Evolutionary conservation across 2,888 invertebrate genomes (phyloP), one percentile per base, ranked within the genome.

Genomic region (Peribatodes rhomboidaria): DNA sequence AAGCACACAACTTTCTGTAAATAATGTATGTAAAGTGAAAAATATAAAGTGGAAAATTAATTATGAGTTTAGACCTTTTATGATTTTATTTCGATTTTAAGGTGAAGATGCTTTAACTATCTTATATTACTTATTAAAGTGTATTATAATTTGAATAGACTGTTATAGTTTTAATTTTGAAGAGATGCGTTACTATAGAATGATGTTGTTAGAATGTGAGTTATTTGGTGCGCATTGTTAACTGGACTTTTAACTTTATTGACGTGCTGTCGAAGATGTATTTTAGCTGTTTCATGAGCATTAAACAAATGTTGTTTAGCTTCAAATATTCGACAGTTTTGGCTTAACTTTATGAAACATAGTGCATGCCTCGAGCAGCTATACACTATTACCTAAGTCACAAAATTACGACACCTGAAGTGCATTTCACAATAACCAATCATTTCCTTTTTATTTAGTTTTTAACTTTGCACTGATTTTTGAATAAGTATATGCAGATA

Each of bases 101-200:
- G 93, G 92, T 92, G 90, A 86, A 90, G 90, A 93, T 91, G 93
- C 93, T 93, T 93, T 93, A 93, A 93, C 92, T 93, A 92, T 92
- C 90, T 89, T 89, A 88, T 88, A 90, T 88, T 85, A 84, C 88
- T 86, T 89, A 83, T 87, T 88, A 89, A 87, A 87, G 86, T 89
- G 90, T 93, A 92, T 89, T 90, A 91, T 92, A 90, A 90, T 92
- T 93, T 89, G 87, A 89, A 93, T 90, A 92, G 93, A 93, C 93
- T 93, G 93, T 93, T 93, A 93, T 92, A 93, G 89, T 87, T 91
- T 92, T 90, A 92, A 88, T 90, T 90, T 83, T 76, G 85, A 82
- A 78, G 79, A 6, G 83, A 82, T 70, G 67, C 74, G 87, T 88
- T 85, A 80, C 79, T 81, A 79, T 81, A 82, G 85, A 82, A 78